Evolutionary conservation across 2,797 vertebrate species (phyloP).

Genomic region (Chaenodraco wilsoni): DNA sequence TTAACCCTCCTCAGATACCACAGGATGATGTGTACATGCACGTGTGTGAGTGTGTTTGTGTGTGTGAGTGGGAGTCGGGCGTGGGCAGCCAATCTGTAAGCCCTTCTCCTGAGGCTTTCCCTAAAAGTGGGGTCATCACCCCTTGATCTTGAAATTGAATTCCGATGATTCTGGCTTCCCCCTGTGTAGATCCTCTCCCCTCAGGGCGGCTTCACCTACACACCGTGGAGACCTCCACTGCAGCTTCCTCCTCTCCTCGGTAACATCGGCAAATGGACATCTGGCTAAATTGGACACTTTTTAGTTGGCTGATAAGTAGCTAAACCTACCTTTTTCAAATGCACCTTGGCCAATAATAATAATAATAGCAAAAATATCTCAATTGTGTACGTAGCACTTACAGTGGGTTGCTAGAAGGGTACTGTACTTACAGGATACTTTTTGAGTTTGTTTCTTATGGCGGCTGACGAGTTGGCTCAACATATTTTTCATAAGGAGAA

Average conservation of each 20-base stretch:
- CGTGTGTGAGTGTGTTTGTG: constrained; percentile 26
- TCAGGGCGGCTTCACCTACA: constrained; percentile 63
- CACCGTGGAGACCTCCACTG: constrained; percentile 38
- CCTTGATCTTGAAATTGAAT: constrained; percentile 81
- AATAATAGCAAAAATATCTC: too few relatives aligned
- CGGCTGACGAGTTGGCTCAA: too few relatives aligned
- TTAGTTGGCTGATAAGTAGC: constrained; percentile 15
- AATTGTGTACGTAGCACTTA: too few relatives aligned
- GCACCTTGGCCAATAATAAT: too few relatives aligned
- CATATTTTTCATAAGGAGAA: too few relatives aligned
- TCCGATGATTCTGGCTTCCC: constrained; percentile 71
- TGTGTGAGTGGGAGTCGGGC: constrained; percentile 53
- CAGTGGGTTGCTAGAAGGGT: too few relatives aligned
- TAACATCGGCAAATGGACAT: constrained; percentile 43
- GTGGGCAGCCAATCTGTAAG: constrained; percentile 71
- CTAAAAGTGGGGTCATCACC: constrained; percentile 80
- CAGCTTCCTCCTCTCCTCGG: constrained; percentile 30
- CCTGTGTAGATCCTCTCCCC: constrained; percentile 64
- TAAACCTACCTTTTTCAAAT: too few relatives aligned
- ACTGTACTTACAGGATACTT: too few relatives aligned
- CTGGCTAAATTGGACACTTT: constrained; percentile 4
- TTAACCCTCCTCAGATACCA: constrained; percentile 71
- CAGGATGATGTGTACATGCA: constrained; percentile 49
- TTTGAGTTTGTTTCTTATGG: too few relatives aligned
- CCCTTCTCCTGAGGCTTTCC: constrained; percentile 70